Evolutionary conservation across 2,113 vertebrate genomes (phyloP).

Genomic region (Diglossa brunneiventris): DNA sequence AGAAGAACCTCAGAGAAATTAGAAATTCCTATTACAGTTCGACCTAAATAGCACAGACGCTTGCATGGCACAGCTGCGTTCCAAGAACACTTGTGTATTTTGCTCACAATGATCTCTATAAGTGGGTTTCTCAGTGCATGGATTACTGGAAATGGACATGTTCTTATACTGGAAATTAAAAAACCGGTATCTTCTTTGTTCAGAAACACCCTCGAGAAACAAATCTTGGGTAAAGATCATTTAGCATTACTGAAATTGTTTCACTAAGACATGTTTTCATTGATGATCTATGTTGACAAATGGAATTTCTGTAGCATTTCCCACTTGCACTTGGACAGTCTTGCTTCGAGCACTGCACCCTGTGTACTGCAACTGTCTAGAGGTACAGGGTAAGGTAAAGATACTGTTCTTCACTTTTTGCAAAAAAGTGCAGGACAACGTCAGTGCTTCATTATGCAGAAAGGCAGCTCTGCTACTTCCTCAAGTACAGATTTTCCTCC

Average conservation of each 20-base stretch:
- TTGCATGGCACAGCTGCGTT: not conserved
- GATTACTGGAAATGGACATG: not conserved
- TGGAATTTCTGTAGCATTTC: not conserved
- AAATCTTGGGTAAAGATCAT: not conserved
- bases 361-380: not conserved
- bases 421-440: not conserved
- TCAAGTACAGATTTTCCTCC: not conserved
- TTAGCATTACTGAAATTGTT: not conserved
- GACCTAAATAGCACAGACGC: not conserved
- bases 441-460: not conserved
- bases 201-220: not conserved
- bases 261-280: not conserved
- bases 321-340: not conserved
- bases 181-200: not conserved
- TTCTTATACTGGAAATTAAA: not conserved
- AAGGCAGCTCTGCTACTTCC: not conserved
- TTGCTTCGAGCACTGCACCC: not conserved
- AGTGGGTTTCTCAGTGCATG: not conserved
- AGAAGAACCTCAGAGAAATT: not conserved
- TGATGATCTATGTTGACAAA: not conserved
- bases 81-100: not conserved
- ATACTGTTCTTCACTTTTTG: not conserved
- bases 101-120: not conserved
- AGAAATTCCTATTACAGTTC: not conserved
- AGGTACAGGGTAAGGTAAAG: not conserved